Evolutionary conservation across 1,140 invertebrate genomes (phyloP).

Genomic region (Apis dorsata): DNA sequence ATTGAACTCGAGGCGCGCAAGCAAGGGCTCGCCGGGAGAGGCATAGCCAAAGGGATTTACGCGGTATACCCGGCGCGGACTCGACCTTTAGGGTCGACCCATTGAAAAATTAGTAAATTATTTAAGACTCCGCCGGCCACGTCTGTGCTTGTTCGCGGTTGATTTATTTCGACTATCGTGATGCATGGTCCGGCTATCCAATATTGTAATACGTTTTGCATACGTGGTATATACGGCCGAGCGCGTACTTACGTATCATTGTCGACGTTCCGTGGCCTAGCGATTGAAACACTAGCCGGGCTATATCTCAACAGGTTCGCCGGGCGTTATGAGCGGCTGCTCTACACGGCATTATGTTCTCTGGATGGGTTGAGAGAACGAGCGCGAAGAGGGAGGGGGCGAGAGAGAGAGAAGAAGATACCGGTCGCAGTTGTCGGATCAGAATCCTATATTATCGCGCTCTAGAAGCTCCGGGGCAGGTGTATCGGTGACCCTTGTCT

Average conservation of each 20-base stretch:
- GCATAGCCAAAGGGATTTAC: slow-evolving; percentile 62
- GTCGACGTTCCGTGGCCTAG: slow-evolving; percentile 65
- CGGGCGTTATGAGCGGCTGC: slow-evolving; percentile 77
- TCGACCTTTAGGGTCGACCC: slow-evolving; percentile 59
- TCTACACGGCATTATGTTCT: slow-evolving; percentile 75
- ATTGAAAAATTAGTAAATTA: slow-evolving; percentile 77
- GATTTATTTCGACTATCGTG: slow-evolving; percentile 80
- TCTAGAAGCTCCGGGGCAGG: slow-evolving; percentile 57
- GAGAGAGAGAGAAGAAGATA: slow-evolving; percentile 42
- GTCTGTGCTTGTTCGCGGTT: slow-evolving; percentile 74
- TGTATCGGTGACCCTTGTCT: slow-evolving; percentile 61
- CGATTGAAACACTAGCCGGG: slow-evolving; percentile 79
- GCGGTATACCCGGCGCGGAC: slow-evolving; percentile 45
- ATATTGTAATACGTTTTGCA: slow-evolving; percentile 78
- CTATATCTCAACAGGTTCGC: slow-evolving; percentile 78
- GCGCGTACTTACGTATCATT: slow-evolving; percentile 65
- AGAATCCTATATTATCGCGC: slow-evolving; percentile 76
- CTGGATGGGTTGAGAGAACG: slow-evolving; percentile 38
- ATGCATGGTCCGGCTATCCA: slow-evolving; percentile 76
- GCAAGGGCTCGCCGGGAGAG: slow-evolving; percentile 33
- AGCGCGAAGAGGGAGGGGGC: slow-evolving; percentile 15
- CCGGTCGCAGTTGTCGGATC: slow-evolving; percentile 67
- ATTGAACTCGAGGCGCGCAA: slow-evolving; percentile 9
- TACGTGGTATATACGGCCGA: slow-evolving; percentile 41
- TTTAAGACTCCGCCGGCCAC: slow-evolving; percentile 72